These are phyloP conservation scores for Reinhardtius hippoglossoides DNA, from an alignment of 2,113 vertebrate genomes.

Conservation along the genomic window DNA sequence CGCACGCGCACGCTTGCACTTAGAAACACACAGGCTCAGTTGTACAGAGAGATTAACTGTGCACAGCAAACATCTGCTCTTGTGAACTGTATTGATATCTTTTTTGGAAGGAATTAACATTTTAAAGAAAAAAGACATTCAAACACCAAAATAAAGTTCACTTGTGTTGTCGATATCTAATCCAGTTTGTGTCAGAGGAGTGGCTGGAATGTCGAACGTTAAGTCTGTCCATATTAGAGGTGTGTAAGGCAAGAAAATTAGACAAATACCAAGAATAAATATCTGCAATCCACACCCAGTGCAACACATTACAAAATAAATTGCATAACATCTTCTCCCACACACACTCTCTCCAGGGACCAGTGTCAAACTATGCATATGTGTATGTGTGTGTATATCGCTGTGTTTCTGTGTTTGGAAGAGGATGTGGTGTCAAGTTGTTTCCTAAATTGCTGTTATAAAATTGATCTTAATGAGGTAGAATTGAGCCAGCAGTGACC, in stretches of 20 bases:
- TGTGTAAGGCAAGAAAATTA: neutral
- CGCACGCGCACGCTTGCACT: slow-evolving; percentile 3
- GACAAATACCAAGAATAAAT: slow-evolving; percentile 3
- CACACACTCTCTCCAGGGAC: slow-evolving; percentile 5
- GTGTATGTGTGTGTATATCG: neutral
- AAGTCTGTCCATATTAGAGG: slow-evolving; percentile 30
- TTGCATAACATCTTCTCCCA: slow-evolving; percentile 14
- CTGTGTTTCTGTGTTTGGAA: slow-evolving; percentile 2
- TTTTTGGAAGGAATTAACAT: slow-evolving; percentile 53
- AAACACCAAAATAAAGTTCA: slow-evolving; percentile 66
- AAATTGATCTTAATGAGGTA: slow-evolving; percentile 58
- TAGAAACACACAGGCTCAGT: slow-evolving; percentile 2
- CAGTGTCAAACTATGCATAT: neutral
- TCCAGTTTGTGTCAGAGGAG: slow-evolving; percentile 57
- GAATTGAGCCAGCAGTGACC: slow-evolving; percentile 59
- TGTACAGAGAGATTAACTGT: slow-evolving; percentile 44
- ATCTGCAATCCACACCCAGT: slow-evolving; percentile 5
- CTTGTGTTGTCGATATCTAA: slow-evolving; percentile 43
- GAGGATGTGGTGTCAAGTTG: slow-evolving; percentile 36
- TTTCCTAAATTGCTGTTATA: slow-evolving; percentile 41
- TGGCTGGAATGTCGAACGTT: slow-evolving; percentile 50
- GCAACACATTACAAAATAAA: neutral
- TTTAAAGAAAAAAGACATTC: slow-evolving; percentile 56
- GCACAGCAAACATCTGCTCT: slow-evolving; percentile 52
- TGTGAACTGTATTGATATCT: slow-evolving; percentile 46